Evolutionary conservation across 2,888 invertebrate species (phyloP), one percentile per base, ranked within the genome.

Genomic region (Anticlea derivata): DNA sequence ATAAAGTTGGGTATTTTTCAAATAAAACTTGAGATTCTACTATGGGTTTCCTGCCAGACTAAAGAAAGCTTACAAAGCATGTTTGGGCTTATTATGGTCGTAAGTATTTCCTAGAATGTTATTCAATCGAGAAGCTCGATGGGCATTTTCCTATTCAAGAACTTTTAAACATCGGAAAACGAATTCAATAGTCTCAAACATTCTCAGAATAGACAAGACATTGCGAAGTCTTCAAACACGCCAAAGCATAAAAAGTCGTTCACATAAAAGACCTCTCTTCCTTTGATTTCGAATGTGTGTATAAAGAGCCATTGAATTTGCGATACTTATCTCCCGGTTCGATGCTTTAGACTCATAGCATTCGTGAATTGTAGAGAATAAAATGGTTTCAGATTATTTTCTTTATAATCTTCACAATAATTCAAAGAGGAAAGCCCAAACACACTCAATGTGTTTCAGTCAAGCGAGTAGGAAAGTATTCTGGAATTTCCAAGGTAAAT

Each of bases 221-320:
- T 23, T 31, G 8, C 2, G 11, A 31, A 40, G 39, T 8, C 48
- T 50, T 48, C 48, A 52, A 51, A 50, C 43, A 41, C 7, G 45
- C 8, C 23, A 33, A 12, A 48, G 31, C 48, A 50, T 50, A 51
- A 56, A 52, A 59, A 59, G 50, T 54, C 53, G 26, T 43, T 53
- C 55, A 55, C 46, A 37, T 40, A 48, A 26, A 50, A 53, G 39
- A 55, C 17, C 38, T 46, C 35, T 51, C 46, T 40, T 26, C 38
- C 50, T 59, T 50, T 59, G 59, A 59, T 51, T 55, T 53, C 31
- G 43, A 50, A 55, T 59, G 50, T 53, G 52, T 59, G 45, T 43
- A 30, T 55, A 48, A 58, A 33, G 50, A 49, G 43, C 53, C 49
- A 53, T 54, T 50, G 59, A 56, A 56, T 56, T 56, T 49, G 50